Evolutionary conservation across 2,113 vertebrate genomes (phyloP).

Genomic region (Hyperopisus bebe): DNA sequence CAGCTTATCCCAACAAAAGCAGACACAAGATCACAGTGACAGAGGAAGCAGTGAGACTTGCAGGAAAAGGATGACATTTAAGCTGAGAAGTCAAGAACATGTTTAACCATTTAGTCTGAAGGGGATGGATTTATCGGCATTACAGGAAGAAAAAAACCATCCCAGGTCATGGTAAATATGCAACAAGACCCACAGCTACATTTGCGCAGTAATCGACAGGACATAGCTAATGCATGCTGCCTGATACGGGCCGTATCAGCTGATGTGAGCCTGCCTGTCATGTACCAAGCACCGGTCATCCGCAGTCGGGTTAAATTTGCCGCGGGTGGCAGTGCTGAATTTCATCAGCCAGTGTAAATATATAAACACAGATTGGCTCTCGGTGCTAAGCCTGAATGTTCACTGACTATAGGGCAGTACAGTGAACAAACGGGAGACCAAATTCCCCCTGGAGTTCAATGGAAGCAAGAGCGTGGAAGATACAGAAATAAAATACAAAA

Average conservation of each 20-base stretch:
- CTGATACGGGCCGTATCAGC: not conserved
- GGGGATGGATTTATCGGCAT: not conserved
- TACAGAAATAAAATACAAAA: slow-evolving; percentile 10
- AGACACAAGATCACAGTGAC: not conserved
- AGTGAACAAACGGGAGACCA: not conserved
- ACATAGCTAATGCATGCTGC: not conserved
- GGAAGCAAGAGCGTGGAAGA: not conserved
- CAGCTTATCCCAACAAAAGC: not conserved
- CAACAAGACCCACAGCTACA: not conserved
- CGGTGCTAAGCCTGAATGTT: not conserved
- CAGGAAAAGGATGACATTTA: not conserved
- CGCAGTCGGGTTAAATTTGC: not conserved
- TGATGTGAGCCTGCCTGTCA: not conserved
- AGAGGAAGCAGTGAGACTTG: not conserved
- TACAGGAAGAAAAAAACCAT: not conserved
- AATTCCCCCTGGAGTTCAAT: not conserved
- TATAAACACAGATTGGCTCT: not conserved
- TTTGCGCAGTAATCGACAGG: not conserved
- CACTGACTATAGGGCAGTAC: not conserved
- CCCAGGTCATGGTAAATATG: not conserved
- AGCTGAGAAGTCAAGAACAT: not conserved
- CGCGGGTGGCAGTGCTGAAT: not conserved
- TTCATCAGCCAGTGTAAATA: not conserved
- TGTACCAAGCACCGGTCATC: not conserved
- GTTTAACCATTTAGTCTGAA: not conserved